A percentile compares a stretch with the other conserved stretches of the same genome.
Evolutionary conservation across 1,140 invertebrate genomes (phyloP).

Genomic region (Goniozus legneri): DNA sequence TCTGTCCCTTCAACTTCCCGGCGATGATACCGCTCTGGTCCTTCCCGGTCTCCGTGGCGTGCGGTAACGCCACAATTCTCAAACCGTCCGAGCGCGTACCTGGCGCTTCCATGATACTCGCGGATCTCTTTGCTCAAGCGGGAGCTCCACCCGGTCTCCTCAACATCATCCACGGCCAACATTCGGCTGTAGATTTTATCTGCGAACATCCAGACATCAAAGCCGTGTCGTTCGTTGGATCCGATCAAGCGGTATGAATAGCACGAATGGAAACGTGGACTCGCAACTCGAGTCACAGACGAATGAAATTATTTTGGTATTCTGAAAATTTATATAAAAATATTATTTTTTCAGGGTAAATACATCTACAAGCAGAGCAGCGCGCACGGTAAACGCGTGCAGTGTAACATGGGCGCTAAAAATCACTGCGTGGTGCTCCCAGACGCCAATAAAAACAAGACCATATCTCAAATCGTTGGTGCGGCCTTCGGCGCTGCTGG

Average conservation of each 20-base stretch:
- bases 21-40: constrained; percentile 99
- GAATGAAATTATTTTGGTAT: background rate
- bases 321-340: constrained; percentile 1
- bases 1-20: constrained; percentile 95
- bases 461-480: constrained; percentile 89
- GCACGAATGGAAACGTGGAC: no score
- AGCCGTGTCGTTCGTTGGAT: constrained; percentile 98
- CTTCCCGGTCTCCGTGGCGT: constrained; percentile 91
- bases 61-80: constrained; percentile 77
- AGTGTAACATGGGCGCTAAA: constrained; percentile 99
- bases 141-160: constrained; percentile 92
- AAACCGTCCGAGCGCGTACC: constrained; percentile 97
- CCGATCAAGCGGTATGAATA: constrained; percentile 86
- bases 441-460: constrained; percentile 97
- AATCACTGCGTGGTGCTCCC: constrained; percentile 97
- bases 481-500: constrained; percentile 94
- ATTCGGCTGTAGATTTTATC: constrained; percentile 93
- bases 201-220: constrained; percentile 95
- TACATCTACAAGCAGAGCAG: constrained; percentile 94
- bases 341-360: constrained; percentile 66
- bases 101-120: constrained; percentile 90
- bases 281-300: background rate
- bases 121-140: constrained; percentile 84
- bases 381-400: constrained; percentile 85
- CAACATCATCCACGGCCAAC: constrained; percentile 94